These are phyloP conservation scores for Enteromius radiatus DNA, from an alignment of 2,797 vertebrate genomes.

Conservation along the genomic window DNA sequence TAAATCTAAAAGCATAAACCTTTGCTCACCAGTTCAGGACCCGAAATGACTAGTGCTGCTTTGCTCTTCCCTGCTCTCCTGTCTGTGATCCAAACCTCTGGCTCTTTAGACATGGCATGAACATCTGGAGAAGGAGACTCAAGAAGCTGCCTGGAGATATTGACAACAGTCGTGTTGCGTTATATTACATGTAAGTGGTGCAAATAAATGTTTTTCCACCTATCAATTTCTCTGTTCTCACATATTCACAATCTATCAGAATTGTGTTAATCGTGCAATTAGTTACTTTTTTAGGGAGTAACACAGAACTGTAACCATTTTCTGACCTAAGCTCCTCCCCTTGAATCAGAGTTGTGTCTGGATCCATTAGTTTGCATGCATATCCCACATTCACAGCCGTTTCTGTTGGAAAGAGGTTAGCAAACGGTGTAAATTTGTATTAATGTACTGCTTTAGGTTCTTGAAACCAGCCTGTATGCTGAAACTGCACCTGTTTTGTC, in stretches of 20 bases:
- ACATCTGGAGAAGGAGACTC: slow-evolving; percentile 71
- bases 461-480: neutral
- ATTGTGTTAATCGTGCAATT: no score
- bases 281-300: no score
- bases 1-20: neutral
- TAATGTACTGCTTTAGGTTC: neutral
- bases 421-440: neutral
- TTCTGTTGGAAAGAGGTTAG: slow-evolving; percentile 74
- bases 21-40: slow-evolving; percentile 78
- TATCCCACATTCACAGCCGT: slow-evolving; percentile 92
- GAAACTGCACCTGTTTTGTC: slow-evolving; percentile 90
- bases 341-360: slow-evolving; percentile 84
- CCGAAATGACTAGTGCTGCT: slow-evolving; percentile 77
- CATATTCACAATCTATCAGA: neutral
- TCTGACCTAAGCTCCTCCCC: slow-evolving; percentile 86
- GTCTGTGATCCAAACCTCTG: slow-evolving; percentile 73
- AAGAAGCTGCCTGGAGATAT: slow-evolving; percentile 74
- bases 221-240: neutral
- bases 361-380: slow-evolving; percentile 86
- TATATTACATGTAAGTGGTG: slow-evolving; percentile 33
- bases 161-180: slow-evolving; percentile 51
- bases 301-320: no score
- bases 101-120: slow-evolving; percentile 67
- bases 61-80: slow-evolving; percentile 58
- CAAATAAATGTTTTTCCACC: neutral